These are phyloP conservation scores for Oscheius sp. DNA, from an alignment of 2,888 invertebrate genomes.

Conservation along the genomic window DNA sequence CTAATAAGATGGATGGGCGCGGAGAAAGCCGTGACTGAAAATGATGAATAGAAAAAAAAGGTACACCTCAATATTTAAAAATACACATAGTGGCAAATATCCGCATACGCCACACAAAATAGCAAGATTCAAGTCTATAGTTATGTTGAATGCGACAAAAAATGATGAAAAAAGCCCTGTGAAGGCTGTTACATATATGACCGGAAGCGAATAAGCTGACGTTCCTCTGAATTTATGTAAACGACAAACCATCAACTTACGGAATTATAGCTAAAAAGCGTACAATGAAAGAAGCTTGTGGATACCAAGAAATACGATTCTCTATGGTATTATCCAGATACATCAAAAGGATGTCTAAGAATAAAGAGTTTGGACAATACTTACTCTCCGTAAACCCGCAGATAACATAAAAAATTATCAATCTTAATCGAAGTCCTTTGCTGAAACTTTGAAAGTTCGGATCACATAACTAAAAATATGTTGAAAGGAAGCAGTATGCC, in stretches of 20 bases:
- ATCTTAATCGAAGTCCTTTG: slow-evolving; percentile 28
- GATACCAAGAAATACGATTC: neutral
- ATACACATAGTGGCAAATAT: neutral
- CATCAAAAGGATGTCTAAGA: neutral
- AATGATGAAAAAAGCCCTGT: neutral
- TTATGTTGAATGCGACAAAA: neutral
- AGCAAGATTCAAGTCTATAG: neutral
- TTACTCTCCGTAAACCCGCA: slow-evolving; percentile 41
- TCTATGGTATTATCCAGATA: neutral
- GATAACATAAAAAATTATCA: slow-evolving; percentile 35
- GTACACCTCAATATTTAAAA: slow-evolving; percentile 11
- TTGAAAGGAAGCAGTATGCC: slow-evolving; percentile 8
- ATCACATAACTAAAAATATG: slow-evolving; percentile 31
- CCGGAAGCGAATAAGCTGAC: neutral
- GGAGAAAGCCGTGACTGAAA: slow-evolving; percentile 35
- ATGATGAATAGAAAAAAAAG: neutral
- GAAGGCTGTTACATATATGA: neutral
- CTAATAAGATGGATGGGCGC: slow-evolving; percentile 36
- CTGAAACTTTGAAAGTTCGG: slow-evolving; percentile 35
- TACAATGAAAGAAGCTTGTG: neutral
- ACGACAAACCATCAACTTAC: neutral
- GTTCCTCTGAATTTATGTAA: slow-evolving; percentile 1
- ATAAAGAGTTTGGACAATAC: neutral
- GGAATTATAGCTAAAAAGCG: slow-evolving; percentile 1
- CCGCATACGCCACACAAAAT: neutral